A percentile compares a stretch with the other conserved stretches of the same genome.
Conservation (phyloP, 53 echinoderm and acorn worm species). For the Holothuria leucospilota region DNA sequence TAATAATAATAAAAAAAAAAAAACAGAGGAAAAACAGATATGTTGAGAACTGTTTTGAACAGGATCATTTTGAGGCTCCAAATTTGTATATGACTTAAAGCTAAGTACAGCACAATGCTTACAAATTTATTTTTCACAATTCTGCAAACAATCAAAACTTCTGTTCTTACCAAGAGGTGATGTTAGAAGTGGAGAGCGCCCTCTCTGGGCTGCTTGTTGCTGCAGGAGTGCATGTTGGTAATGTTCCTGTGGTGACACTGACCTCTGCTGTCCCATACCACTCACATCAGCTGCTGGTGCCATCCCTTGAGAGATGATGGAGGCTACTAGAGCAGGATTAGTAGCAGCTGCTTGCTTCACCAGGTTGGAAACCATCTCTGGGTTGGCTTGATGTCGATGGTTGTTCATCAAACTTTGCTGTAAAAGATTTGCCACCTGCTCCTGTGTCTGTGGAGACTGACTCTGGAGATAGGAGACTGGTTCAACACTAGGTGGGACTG, state of each 20-base stretch:
- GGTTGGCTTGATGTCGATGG: slow-evolving; percentile 70
- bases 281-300: slow-evolving; percentile 9
- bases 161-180: slow-evolving; percentile 36
- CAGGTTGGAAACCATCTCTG: slow-evolving; percentile 83
- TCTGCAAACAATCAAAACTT: no score
- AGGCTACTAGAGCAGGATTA: slow-evolving; percentile 86
- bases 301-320: slow-evolving; percentile 68
- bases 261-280: not conserved
- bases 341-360: slow-evolving; percentile 82
- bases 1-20: not conserved
- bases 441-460: slow-evolving; percentile 32
- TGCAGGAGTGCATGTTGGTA: slow-evolving; percentile 25
- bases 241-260: slow-evolving; percentile 52
- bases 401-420: slow-evolving; percentile 49
- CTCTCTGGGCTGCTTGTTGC: slow-evolving; percentile 27
- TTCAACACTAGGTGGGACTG: slow-evolving; percentile 15
- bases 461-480: not conserved
- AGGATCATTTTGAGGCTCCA: no score
- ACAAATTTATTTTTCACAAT: slow-evolving; percentile 11
- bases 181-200: slow-evolving; percentile 35
- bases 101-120: slow-evolving; percentile 35
- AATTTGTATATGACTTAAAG: not conserved
- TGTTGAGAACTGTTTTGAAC: no score
- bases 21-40: not conserved
- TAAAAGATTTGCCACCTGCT: slow-evolving; percentile 19